Evolutionary conservation across 2,113 vertebrate genomes (phyloP).

Genomic region (Gadus chalcogrammus): DNA sequence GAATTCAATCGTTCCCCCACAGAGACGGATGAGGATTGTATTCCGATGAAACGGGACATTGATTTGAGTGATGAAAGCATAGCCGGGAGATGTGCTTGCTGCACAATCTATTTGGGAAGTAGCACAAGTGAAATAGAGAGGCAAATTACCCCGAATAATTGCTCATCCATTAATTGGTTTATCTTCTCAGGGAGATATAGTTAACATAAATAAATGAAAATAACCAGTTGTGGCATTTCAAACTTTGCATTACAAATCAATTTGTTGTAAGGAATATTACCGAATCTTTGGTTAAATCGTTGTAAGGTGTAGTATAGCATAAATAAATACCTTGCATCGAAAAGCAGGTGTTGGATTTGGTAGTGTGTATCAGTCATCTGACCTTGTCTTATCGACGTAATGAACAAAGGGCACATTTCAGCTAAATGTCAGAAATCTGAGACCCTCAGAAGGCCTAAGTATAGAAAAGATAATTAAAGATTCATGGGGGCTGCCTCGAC

Average conservation of each 20-base stretch:
- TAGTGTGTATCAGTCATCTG: constrained; percentile 39
- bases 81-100: constrained; percentile 35
- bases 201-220: constrained; percentile 19
- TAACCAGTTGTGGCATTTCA: not conserved
- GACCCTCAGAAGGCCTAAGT: constrained; percentile 62
- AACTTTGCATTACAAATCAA: not conserved
- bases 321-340: not conserved
- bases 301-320: not conserved
- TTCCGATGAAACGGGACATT: constrained; percentile 70
- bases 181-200: constrained; percentile 14
- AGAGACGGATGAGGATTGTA: constrained; percentile 62
- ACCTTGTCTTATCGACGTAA: constrained; percentile 60
- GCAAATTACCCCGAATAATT: constrained; percentile 42
- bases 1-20: constrained; percentile 48
- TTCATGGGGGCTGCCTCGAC: constrained; percentile 67
- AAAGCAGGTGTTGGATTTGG: constrained; percentile 31
- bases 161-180: constrained; percentile 20
- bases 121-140: constrained; percentile 29
- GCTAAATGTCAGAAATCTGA: constrained; percentile 76
- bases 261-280: not conserved
- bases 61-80: constrained; percentile 70
- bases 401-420: constrained; percentile 64
- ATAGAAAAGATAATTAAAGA: constrained; percentile 74
- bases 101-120: constrained; percentile 37
- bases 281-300: not conserved